A percentile compares a stretch with the other conserved stretches of the same genome.
Evolutionary conservation across 2,888 invertebrate genomes (phyloP).

Genomic region (Perithous albicinctus): DNA sequence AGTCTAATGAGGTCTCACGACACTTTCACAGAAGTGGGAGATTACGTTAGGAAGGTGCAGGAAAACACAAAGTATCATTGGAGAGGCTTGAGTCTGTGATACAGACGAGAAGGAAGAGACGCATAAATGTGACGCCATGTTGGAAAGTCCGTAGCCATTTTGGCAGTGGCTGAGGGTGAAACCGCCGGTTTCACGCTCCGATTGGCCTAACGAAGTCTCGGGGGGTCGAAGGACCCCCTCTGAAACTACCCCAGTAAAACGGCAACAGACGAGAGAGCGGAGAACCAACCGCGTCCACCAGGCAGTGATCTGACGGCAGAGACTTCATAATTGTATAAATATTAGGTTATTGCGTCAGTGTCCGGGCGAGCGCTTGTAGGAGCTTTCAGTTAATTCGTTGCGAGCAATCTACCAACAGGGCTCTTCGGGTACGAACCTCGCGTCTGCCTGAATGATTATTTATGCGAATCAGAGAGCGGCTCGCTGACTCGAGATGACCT

Average conservation of each 20-base stretch:
- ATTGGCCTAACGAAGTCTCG: slow-evolving; percentile 81
- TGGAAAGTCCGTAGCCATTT: slow-evolving; percentile 77
- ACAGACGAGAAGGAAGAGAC: neutral
- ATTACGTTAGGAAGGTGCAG: slow-evolving; percentile 4
- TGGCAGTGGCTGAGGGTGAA: slow-evolving; percentile 75
- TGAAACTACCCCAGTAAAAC: slow-evolving; percentile 51
- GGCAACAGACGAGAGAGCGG: slow-evolving; percentile 64
- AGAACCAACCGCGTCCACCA: neutral
- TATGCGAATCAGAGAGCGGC: slow-evolving; percentile 56
- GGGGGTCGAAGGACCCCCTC: slow-evolving; percentile 69
- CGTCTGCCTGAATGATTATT: slow-evolving; percentile 49
- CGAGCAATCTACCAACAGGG: slow-evolving; percentile 17
- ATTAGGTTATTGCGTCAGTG: slow-evolving; percentile 80
- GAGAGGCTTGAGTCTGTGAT: slow-evolving; percentile 12
- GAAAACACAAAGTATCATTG: slow-evolving; percentile 37
- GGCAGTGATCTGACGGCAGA: slow-evolving; percentile 64
- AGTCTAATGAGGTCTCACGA: slow-evolving; percentile 42
- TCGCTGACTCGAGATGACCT: slow-evolving; percentile 60
- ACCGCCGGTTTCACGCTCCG: slow-evolving; percentile 81
- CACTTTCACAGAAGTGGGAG: neutral
- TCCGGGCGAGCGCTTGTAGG: slow-evolving; percentile 64
- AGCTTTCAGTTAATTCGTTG: slow-evolving; percentile 57
- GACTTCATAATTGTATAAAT: slow-evolving; percentile 82
- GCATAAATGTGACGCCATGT: slow-evolving; percentile 75
- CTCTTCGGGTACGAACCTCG: slow-evolving; percentile 2